A percentile compares a stretch with the other conserved stretches of the same genome.
These are phyloP conservation scores for Stratiolaelaps scimitus DNA, from an alignment of 1,140 invertebrate species.

Conservation along the genomic window DNA sequence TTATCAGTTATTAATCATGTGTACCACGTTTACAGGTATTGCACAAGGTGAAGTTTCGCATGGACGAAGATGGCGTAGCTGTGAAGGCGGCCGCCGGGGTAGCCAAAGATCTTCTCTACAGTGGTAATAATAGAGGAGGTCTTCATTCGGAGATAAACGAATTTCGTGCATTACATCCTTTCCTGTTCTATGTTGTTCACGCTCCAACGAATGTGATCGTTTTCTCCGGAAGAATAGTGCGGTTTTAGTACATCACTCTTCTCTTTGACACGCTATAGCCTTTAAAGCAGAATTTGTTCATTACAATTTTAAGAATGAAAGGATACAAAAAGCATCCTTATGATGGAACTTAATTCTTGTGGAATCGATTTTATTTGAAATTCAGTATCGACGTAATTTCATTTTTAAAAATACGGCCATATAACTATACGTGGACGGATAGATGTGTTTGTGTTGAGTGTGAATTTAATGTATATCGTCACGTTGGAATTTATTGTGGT, in stretches of 20 bases:
- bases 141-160: neutral
- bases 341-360: no score
- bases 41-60: slow-evolving; percentile 21
- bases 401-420: no score
- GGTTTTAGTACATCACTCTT: neutral
- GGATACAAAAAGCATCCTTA: no score
- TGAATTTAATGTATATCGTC: no score
- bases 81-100: neutral
- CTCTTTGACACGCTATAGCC: no score
- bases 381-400: no score
- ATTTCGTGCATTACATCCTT: neutral
- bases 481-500: no score
- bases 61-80: slow-evolving; percentile 12
- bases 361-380: no score
- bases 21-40: slow-evolving; percentile 8
- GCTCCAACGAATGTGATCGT: slow-evolving; percentile 14
- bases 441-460: no score
- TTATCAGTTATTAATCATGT: neutral
- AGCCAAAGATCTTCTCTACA: slow-evolving; percentile 11
- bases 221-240: slow-evolving; percentile 10
- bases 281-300: no score
- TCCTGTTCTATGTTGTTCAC: slow-evolving; percentile 24
- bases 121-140: neutral
- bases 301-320: no score
- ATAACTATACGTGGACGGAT: no score